A percentile compares a stretch with the other conserved stretches of the same genome.
Evolutionary conservation across 2,113 vertebrate species (phyloP).

Genomic region (Ictalurus furcatus): DNA sequence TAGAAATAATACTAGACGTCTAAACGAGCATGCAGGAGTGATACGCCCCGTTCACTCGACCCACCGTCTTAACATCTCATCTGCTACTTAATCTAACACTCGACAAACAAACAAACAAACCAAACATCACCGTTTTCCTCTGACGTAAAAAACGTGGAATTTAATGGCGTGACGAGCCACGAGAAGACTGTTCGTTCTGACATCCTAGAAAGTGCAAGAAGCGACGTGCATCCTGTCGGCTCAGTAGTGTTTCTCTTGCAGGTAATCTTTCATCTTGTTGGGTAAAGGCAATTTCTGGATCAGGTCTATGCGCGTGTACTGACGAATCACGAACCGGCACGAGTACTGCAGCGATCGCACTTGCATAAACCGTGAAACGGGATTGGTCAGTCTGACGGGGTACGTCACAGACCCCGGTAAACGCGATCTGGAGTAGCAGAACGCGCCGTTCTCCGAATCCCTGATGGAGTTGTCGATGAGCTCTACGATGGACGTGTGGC

Average conservation of each 20-base stretch:
- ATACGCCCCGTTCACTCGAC: constrained; percentile 21
- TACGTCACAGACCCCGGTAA: constrained; percentile 96
- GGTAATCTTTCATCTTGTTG: constrained; percentile 93
- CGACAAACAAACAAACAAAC: neutral
- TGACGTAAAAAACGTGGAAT: neutral
- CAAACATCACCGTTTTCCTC: constrained; percentile 1
- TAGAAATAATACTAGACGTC: constrained; percentile 12
- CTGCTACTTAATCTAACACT: constrained; percentile 34
- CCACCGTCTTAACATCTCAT: constrained; percentile 35
- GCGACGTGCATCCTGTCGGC: constrained; percentile 64
- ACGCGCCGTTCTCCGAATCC: constrained; percentile 98
- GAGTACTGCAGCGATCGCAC: constrained; percentile 97
- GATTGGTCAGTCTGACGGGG: constrained; percentile 94
- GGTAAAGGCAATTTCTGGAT: constrained; percentile 99
- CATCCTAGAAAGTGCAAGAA: constrained; percentile 79
- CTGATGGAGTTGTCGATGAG: constrained; percentile 95
- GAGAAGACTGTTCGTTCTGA: constrained; percentile 66
- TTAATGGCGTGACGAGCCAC: constrained; percentile 74
- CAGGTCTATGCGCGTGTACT: constrained; percentile 97
- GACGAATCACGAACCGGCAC: constrained; percentile 97
- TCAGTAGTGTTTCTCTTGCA: constrained; percentile 95
- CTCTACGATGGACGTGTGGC: constrained; percentile 96
- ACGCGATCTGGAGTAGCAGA: constrained; percentile 96
- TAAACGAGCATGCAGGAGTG: constrained; percentile 44
- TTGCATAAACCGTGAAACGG: constrained; percentile 98